Base-by-base conservation (phyloP, 2,113 vertebrate genomes). In the Polyodon spathula region DNA sequence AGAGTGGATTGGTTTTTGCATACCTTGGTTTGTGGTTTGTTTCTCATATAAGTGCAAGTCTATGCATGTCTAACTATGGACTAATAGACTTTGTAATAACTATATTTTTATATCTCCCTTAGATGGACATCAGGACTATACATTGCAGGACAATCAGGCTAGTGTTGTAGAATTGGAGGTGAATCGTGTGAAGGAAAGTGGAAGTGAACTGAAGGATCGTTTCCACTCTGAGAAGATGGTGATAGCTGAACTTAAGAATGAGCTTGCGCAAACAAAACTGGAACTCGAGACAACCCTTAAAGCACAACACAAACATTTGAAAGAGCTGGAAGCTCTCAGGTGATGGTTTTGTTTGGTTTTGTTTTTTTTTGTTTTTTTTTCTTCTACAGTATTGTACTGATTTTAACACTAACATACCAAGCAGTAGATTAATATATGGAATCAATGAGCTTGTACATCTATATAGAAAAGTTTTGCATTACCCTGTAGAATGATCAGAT, bases 241-340 rank as follows among this genome's bases (percentile, higher is more conserved):
- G 60, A 63, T 78, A 14, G 76, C 86, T 9, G 91, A 95, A 46
- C 75, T 96, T 66, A 93, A 87, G 74, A 84, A 69, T 7, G 93
- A 95, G 73, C 84, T 97, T 44, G 88, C 86, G 27, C 95, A 91
- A 73, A 88, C 89, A n/a, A 92, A 86, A 68, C 64, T 96, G 57
- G 92, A 97, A 69, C 85, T 97, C 15, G 91, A 95, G 75, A 89
- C 87, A 4, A 90, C 89, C 0, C 83, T 95, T 8, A 92, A 88
- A 68, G 80, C 89, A 46, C 92, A 96, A 59, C 92, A 95, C 71
- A 93, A 92, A 77, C 91, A 92, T 76, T 83, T 95, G 60, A 93
- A 83, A 72, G 93, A 96, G 46, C 71, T 96, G 12, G 92, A 97
- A 76, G 77, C 90, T 0, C 90, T 94, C 80, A 92, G 93, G 96